Conservation (phyloP, 2,797 vertebrate genomes). For the Megaceryle alcyon region DNA sequence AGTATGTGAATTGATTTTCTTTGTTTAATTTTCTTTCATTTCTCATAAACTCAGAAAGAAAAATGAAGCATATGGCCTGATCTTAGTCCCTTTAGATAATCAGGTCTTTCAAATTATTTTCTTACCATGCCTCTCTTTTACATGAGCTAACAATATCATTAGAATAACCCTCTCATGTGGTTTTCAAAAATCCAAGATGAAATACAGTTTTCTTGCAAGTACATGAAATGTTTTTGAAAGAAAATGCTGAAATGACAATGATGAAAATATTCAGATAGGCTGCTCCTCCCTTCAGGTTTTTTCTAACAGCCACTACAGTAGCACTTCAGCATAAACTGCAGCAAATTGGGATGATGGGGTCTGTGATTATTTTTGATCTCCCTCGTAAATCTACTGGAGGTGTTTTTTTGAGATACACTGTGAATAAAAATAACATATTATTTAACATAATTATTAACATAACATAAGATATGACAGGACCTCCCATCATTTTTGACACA, state of each 20-base stretch:
- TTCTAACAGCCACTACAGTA: neutral
- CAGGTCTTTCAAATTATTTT: neutral
- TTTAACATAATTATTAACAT: too few relatives aligned
- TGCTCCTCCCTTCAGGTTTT: neutral
- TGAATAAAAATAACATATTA: neutral
- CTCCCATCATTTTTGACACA: neutral
- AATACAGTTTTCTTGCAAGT: neutral
- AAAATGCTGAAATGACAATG: neutral
- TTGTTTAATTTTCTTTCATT: neutral
- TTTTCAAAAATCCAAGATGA: neutral
- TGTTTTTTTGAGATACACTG: neutral
- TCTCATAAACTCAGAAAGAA: neutral
- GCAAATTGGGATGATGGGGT: neutral
- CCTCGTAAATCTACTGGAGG: accelerated
- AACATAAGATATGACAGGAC: neutral
- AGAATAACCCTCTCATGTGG: neutral
- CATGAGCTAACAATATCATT: neutral
- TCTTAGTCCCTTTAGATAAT: neutral
- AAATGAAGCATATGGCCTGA: neutral
- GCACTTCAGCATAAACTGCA: neutral
- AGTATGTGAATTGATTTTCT: neutral
- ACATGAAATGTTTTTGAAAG: neutral
- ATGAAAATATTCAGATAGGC: neutral
- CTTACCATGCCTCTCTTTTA: neutral
- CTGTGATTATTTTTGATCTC: neutral